Base-by-base conservation (phyloP, 2,113 vertebrate genomes). In the Etheostoma spectabile region DNA sequence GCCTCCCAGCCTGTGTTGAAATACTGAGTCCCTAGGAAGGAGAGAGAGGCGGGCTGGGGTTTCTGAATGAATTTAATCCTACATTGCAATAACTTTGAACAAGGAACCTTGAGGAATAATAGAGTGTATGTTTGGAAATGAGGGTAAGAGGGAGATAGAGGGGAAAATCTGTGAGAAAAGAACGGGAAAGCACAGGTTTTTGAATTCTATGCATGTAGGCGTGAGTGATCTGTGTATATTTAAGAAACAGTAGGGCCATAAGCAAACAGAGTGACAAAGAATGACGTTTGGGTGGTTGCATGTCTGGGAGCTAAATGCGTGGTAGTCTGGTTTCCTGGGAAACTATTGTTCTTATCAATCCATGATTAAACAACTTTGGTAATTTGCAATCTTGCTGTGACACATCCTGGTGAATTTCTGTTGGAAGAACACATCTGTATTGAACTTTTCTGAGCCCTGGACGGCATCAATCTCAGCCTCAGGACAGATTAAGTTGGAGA, bases 291-390 rank as follows among this genome's bases (percentile, higher is more conserved):
- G 46, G 79, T 88, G 80, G 71, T 76, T 89, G 55, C 74, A 72
- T 82, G 92, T 90, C 88, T 92, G 66, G 74, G 63, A 49, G 65
- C 77, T 74, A 77, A 91, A 87, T 72, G 86, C 33, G 30, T 46
- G 77, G 77, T 63, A 71, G 87, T 89, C 88, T 91, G 68, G 84
- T 93, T 84, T 90, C 89, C 88, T 0, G 21, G 84, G 85, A 78
- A 86, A 92, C 90, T 74, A 90, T 91, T 93, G 87, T 91, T 88
- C 68, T 83, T 83, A 91, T 91, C 91, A 90, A 93, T 79, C 88
- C 84, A 0, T 35, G 89, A 94, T 92, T 92, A 91, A 93, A 93
- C 92, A 94, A 77, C 82, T 68, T 68, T 48, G 57, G 71, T 82
- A 55, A 88, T 87, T 92, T 88, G 78, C 65, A 84, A 60, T 91